Evolutionary conservation across 2,113 vertebrate species (phyloP), one percentile per base, ranked within the genome.

Genomic region (Lamprologus speciosus): DNA sequence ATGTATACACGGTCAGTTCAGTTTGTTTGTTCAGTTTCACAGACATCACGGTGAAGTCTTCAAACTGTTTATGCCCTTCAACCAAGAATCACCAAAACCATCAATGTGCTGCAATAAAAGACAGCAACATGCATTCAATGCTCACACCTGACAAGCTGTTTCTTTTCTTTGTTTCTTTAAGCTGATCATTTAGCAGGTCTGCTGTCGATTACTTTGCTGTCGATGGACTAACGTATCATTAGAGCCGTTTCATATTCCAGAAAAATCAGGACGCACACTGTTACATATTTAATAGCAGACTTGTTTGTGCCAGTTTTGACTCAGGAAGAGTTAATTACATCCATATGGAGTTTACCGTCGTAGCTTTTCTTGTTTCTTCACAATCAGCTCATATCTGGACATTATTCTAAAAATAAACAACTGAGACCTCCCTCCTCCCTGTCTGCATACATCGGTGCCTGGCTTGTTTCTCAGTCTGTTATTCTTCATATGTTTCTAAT

Each of bases 401-500:
- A 55, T 54, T 80, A 51, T 21, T 87, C 80, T 60, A 47, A 82
- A 82, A 83, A 80, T 54, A 88, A 70, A 82, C 65, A 28, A 8
- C 40, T 16, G 26, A 50, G 73, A 78, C 73, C n/a, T 73, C 13
- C 51, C 11, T 10, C 55, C 10, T 35, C 19, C 42, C 23, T 31
- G 35, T 88, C 85, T 88, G 85, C 75, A 80, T 91, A 42, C 84
- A 85, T 87, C 50, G 81, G 35, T 16, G 1, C 58, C 75, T 9
- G 37, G 26, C 58, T 85, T 82, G 88, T 93, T 89, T 83, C 53
- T 88, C 70, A 79, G 26, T 92, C 73, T 87, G 86, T 79, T 50
- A 9, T 63, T 84, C 51, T 86, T 92, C 89, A 93, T 82, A 28
- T 94, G 91, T 92, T 87, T 95, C 90, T 93, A 70, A 90, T 93